Conservation (phyloP, 2,797 vertebrate genomes). For the Hemitrygon akajei region DNA sequence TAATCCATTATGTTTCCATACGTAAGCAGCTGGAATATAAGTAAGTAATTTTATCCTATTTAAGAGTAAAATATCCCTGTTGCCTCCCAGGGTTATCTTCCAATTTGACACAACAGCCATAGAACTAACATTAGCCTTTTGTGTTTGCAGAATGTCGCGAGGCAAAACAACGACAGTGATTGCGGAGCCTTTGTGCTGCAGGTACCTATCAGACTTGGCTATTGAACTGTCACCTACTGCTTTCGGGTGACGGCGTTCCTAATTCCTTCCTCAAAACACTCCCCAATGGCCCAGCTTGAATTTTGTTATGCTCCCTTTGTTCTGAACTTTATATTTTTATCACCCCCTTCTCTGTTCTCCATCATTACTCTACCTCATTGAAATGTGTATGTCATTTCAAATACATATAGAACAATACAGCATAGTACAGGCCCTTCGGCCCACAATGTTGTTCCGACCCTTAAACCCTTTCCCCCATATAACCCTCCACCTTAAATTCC, state of each 20-base stretch:
- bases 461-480: too few relatives aligned
- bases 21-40: neutral
- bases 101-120: neutral
- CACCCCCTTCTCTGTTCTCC: too few relatives aligned
- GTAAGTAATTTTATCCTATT: neutral
- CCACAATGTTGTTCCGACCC: too few relatives aligned
- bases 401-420: too few relatives aligned
- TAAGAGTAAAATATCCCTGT: neutral
- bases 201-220: conserved; percentile 54
- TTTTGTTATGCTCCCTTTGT: neutral
- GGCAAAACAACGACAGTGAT: conserved; percentile 90
- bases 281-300: neutral
- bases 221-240: neutral
- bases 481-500: too few relatives aligned
- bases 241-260: neutral
- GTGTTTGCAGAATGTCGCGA: conserved; percentile 75
- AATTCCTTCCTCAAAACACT: neutral
- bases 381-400: neutral
- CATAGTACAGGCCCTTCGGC: too few relatives aligned
- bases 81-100: neutral
- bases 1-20: neutral
- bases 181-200: conserved; percentile 86
- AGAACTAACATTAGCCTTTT: neutral
- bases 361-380: neutral
- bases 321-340: neutral